Base-by-base conservation (phyloP, 1,140 invertebrate genomes). In the Oncopodura yosiiana region DNA sequence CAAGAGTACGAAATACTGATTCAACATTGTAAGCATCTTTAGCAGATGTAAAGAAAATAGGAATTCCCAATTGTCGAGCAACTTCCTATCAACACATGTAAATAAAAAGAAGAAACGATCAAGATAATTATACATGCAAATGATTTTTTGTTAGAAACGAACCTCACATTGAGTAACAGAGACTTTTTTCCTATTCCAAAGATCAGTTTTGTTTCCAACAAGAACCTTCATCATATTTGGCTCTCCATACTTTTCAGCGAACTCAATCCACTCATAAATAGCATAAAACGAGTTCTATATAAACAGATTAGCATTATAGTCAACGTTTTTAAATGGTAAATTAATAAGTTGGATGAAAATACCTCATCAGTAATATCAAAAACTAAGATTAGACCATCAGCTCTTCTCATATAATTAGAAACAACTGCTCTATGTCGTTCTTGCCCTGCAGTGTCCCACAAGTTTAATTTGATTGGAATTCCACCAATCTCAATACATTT, bases 191-290 rank as follows among this genome's bases (percentile, higher is more conserved):
- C 18, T 3, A 5, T 27, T 27, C 11, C 3, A n/a, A 14, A 12
- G 5, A 19, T 46, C 44, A 3, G 44, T 27, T 46, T 46, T 46
- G 26, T 27, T 30, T 3, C 44, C 44, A n/a, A 46, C 44, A 23
- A 46, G 23, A 5, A 46, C 18, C 19, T 46, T 27, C 3, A 46
- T 18, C 3, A 27, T 27, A 6, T 32, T 32, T 30, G 27, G 24
- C 4, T 24, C 44, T 11, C 41, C 41, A 32, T 27, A 14, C 8
- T 14, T 30, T 30, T 46, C 32, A 6, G 44, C 44, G n/a, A 46
- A 46, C 27, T 46, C 18, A 11, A 46, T 6, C 3, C 19, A 46
- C 14, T 18, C 11, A 6, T 3, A 18, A 16, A 46, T 27, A 11
- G 16, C 23, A 23, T 46, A 9, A 18, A 30, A 16, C 4, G 44